A percentile compares a stretch with the other conserved stretches of the same genome.
Evolutionary conservation across 1,140 invertebrate genomes (phyloP).

Genomic region (Cydia amplana): DNA sequence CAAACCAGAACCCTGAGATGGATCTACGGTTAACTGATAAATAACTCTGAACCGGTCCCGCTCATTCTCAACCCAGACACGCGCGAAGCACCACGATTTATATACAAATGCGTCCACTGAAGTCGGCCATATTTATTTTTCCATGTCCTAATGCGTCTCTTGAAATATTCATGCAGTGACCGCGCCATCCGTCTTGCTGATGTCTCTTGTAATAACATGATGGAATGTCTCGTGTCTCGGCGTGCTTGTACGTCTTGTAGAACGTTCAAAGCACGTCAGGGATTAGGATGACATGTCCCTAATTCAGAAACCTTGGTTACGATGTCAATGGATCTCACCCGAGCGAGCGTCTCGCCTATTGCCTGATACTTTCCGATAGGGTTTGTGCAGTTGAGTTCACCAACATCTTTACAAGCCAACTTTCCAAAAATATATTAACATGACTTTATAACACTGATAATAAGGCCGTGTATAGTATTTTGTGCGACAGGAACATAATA

Average conservation of each 20-base stretch:
- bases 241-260: neutral
- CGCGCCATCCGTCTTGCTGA: conserved; percentile 67
- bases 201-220: conserved; percentile 64
- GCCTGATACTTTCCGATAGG: neutral
- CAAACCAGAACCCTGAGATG: conserved; percentile 49
- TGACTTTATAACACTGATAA: no score
- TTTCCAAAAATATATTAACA: no score
- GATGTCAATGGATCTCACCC: neutral
- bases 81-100: conserved; percentile 67
- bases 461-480: no score
- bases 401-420: no score
- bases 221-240: conserved; percentile 48
- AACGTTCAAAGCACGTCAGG: conserved; percentile 4
- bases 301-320: conserved; percentile 13
- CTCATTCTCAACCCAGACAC: conserved; percentile 63
- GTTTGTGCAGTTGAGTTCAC: neutral
- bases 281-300: neutral
- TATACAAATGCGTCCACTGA: conserved; percentile 72
- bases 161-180: conserved; percentile 76
- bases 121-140: conserved; percentile 74
- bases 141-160: conserved; percentile 69
- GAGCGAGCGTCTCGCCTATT: neutral
- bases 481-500: no score
- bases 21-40: conserved; percentile 63
- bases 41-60: conserved; percentile 50